Evolutionary conservation across 2,888 invertebrate species (phyloP).

Genomic region (Parapristionchus giblindavisi): DNA sequence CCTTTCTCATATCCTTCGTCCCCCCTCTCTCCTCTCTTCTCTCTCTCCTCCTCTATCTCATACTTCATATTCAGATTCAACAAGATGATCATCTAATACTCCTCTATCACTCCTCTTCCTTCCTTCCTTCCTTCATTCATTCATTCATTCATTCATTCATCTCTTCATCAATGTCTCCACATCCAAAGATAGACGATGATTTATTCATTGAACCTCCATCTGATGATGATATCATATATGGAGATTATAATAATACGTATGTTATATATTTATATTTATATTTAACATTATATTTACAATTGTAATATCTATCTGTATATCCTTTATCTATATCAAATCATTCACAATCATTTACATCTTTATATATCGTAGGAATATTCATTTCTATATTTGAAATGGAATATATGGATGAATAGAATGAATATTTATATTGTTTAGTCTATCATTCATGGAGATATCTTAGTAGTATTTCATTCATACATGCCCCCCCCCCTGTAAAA

Average conservation of each 20-base stretch:
- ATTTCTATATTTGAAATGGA: too few relatives aligned
- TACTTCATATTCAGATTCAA: not conserved
- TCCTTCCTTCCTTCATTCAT: slow-evolving; percentile 1
- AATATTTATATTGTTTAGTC: too few relatives aligned
- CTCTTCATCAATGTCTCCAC: slow-evolving; percentile 29
- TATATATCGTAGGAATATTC: too few relatives aligned
- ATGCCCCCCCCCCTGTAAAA: too few relatives aligned
- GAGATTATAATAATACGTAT: slow-evolving; percentile 66
- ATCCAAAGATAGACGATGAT: slow-evolving; percentile 60
- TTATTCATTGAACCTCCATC: slow-evolving; percentile 67
- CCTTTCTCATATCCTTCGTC: not conserved
- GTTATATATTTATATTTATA: slow-evolving; percentile 31
- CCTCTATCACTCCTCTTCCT: not conserved
- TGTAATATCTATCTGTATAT: too few relatives aligned
- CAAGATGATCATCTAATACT: not conserved
- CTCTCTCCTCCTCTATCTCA: slow-evolving; percentile 17
- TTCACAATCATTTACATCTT: too few relatives aligned
- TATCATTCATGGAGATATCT: too few relatives aligned
- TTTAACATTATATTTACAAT: too few relatives aligned
- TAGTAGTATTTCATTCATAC: too few relatives aligned
- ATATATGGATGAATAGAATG: too few relatives aligned
- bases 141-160: not conserved
- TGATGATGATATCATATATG: slow-evolving; percentile 67
- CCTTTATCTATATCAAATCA: too few relatives aligned
- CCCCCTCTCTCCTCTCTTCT: slow-evolving; percentile 7